A percentile compares a stretch with the other conserved stretches of the same genome.
These are phyloP conservation scores for Heterodera filipjevi DNA, from an alignment of 2,888 invertebrate genomes.

Conservation along the genomic window DNA sequence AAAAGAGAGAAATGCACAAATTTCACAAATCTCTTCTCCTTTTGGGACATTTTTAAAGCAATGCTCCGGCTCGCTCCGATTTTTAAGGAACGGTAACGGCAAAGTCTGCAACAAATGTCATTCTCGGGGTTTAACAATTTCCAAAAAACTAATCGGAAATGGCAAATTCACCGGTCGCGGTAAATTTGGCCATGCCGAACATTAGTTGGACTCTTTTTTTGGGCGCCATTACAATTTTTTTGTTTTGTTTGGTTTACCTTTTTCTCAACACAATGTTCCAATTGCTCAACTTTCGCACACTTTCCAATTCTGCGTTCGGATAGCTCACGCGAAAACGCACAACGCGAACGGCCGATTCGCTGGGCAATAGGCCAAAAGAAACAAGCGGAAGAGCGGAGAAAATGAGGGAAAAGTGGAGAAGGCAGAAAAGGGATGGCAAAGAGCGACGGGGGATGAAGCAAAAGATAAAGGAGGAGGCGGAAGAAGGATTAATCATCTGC, in stretches of 20 bases:
- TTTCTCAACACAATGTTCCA: slow-evolving; percentile 47
- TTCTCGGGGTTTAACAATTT: no score
- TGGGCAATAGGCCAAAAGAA: neutral
- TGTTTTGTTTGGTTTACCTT: slow-evolving; percentile 25
- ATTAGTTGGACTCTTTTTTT: neutral
- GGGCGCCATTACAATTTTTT: no score
- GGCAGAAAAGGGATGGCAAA: neutral
- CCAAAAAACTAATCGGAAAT: no score
- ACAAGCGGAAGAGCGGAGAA: neutral
- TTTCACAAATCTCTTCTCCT: no score
- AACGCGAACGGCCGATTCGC: slow-evolving; percentile 40
- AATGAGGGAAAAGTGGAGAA: neutral
- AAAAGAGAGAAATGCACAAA: no score
- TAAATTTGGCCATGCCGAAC: no score
- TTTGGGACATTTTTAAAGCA: no score
- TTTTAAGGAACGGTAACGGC: no score
- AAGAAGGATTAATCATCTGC: neutral
- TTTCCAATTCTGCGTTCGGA: slow-evolving; percentile 45
- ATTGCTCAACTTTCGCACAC: slow-evolving; percentile 40
- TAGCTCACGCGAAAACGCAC: slow-evolving; percentile 41
- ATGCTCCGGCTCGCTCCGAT: no score
- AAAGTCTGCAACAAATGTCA: no score
- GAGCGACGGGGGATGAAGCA: neutral
- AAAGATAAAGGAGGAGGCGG: neutral
- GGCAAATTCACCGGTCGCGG: no score